Percentiles rank a stretch among this genome's conserved stretches.
These are phyloP conservation scores for Torymus texanus DNA, from an alignment of 2,888 invertebrate species.

Conservation along the genomic window DNA sequence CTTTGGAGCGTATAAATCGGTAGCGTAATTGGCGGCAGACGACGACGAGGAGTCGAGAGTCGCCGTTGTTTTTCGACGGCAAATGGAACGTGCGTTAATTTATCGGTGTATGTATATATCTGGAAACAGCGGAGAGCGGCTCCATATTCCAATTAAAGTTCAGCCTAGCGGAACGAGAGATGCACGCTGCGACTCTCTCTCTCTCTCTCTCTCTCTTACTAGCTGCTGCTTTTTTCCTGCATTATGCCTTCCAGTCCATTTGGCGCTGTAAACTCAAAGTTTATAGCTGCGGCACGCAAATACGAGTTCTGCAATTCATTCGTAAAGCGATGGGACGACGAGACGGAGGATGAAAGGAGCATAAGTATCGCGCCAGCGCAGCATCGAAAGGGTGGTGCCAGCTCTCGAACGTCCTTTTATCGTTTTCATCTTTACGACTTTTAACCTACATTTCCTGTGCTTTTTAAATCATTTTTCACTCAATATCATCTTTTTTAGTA, in stretches of 20 bases:
- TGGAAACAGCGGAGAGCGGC: conserved; percentile 71
- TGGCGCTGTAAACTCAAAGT: conserved; percentile 73
- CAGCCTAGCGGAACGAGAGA: conserved; percentile 71
- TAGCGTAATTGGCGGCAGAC: conserved; percentile 59
- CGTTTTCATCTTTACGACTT: background rate
- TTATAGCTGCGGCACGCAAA: conserved; percentile 52
- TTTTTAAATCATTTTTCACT: background rate
- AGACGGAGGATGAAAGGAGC: background rate
- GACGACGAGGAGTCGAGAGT: conserved; percentile 50
- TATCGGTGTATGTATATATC: conserved; percentile 68
- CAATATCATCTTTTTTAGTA: too few relatives aligned
- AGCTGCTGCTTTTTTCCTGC: conserved; percentile 65
- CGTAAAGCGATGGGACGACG: background rate
- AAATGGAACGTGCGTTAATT: conserved; percentile 74
- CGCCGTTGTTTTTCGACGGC: conserved; percentile 66
- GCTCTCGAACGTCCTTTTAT: background rate
- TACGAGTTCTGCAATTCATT: conserved; percentile 19
- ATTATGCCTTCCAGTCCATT: conserved; percentile 73
- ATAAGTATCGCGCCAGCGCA: background rate
- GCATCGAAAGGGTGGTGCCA: background rate
- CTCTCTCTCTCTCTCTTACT: conserved; percentile 57
- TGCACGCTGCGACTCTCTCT: conserved; percentile 56
- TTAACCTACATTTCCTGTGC: conserved; percentile 32
- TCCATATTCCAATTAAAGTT: conserved; percentile 75
- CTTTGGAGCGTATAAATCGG: conserved; percentile 40